phyloP scores from a whole-genome alignment of 2,113 vertebrate species.

The Semnornis frantzii region DNA sequence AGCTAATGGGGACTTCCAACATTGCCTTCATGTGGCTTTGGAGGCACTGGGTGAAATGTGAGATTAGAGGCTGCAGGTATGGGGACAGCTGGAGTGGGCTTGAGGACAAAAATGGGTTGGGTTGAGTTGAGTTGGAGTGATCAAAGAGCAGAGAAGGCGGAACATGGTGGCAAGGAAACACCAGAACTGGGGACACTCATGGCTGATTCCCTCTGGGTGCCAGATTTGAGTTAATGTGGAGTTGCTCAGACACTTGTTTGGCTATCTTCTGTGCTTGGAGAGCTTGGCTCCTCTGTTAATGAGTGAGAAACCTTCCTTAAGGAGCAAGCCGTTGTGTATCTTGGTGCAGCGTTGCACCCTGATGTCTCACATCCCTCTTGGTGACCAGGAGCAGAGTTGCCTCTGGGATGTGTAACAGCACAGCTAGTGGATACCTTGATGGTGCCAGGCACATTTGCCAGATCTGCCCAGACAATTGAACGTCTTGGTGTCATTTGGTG shows the following conservation, averaged over 20 bases:
- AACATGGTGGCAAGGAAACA: not conserved
- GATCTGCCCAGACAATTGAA: not conserved
- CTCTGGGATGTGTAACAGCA: not conserved
- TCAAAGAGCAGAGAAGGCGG: not conserved
- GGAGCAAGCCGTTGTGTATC: not conserved
- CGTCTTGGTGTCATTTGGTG: fast-evolving
- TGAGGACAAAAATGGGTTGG: fast-evolving
- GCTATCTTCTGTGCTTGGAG: not conserved
- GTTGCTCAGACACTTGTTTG: not conserved
- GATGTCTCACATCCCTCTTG: fast-evolving
- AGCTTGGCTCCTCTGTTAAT: not conserved
- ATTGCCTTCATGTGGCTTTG: not conserved
- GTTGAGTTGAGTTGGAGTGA: not conserved
- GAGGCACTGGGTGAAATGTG: not conserved
- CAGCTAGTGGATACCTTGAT: fast-evolving
- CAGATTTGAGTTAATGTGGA: not conserved
- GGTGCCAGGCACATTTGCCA: fast-evolving
- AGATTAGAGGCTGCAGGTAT: fast-evolving
- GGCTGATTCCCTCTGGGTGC: not conserved
- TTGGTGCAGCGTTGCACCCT: not conserved
- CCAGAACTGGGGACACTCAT: not conserved
- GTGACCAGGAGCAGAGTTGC: fast-evolving
- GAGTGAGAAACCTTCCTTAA: not conserved
- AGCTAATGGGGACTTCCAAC: not conserved
- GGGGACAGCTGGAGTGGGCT: not conserved